Percentiles rank a stretch among this genome's conserved stretches.
phyloP scores from a whole-genome alignment of 2,888 invertebrate genomes.

The Tetropium fuscum region DNA sequence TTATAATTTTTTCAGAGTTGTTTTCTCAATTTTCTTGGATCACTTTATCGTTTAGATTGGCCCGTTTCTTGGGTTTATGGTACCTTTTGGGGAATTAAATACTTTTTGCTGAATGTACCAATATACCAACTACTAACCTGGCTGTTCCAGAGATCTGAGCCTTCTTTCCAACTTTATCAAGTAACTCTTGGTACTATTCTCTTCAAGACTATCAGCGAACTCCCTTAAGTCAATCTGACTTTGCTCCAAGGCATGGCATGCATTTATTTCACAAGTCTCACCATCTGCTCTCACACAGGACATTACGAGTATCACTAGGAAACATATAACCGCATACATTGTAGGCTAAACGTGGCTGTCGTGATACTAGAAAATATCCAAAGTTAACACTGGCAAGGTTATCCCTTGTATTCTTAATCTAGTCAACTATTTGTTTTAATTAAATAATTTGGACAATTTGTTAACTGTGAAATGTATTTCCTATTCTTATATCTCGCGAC shows the following conservation, averaged over 20 bases:
- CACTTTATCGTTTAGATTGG: no score
- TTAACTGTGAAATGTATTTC: conserved; percentile 45
- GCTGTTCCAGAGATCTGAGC: conserved; percentile 77
- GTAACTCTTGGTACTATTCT: conserved; percentile 59
- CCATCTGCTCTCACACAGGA: conserved; percentile 10
- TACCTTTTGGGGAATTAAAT: no score
- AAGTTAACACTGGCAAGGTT: conserved; percentile 6
- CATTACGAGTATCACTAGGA: background rate
- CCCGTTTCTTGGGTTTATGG: no score
- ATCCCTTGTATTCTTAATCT: conserved; percentile 9
- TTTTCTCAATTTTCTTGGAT: no score
- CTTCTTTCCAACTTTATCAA: conserved; percentile 73
- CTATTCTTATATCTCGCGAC: conserved; percentile 9
- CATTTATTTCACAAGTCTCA: conserved; percentile 65
- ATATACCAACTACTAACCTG: conserved; percentile 73
- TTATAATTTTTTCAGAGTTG: no score
- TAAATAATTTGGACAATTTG: conserved; percentile 47
- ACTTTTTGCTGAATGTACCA: no score
- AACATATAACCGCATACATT: no score
- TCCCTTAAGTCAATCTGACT: conserved; percentile 53
- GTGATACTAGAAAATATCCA: conserved; percentile 4
- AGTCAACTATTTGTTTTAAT: conserved; percentile 37
- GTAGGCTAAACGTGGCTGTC: no score
- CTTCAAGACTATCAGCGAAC: conserved; percentile 52
- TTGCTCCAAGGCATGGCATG: conserved; percentile 70